Evolutionary conservation across 35 echinoderm and acorn worm species (phyloP).

Genomic region (Apostichopus californicus): DNA sequence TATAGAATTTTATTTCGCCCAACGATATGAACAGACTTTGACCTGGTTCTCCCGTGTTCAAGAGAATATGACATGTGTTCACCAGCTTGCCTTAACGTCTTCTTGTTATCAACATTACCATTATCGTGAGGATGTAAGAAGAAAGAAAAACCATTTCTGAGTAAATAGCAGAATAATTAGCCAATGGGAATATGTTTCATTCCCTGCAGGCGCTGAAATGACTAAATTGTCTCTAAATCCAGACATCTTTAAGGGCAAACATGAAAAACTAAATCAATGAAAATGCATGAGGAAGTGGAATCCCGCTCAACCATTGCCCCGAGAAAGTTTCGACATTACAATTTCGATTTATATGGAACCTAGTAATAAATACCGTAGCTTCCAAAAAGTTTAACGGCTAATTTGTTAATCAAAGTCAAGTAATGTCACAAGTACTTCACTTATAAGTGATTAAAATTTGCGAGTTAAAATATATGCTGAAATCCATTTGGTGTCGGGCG

Average conservation of each 20-base stretch:
- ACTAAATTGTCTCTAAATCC: not conserved
- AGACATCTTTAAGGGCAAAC: not conserved
- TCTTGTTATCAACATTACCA: too few species aligned
- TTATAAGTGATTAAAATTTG: too few species aligned
- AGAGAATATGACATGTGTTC: not conserved
- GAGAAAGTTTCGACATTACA: too few species aligned
- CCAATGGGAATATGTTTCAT: slow-evolving; percentile 13
- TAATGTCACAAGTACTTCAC: too few species aligned
- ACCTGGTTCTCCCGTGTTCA: not conserved
- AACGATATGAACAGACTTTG: not conserved
- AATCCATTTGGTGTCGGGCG: too few species aligned
- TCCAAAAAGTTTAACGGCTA: too few species aligned
- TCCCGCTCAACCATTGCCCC: not conserved
- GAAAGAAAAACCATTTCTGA: not conserved
- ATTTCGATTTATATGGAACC: too few species aligned
- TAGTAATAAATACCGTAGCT: too few species aligned
- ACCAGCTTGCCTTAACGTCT: not conserved
- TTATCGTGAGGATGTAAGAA: not conserved
- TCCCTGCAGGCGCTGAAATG: not conserved
- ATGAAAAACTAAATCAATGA: not conserved
- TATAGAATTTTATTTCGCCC: too few species aligned
- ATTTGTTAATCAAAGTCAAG: too few species aligned
- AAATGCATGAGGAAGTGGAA: not conserved
- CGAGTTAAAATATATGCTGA: too few species aligned
- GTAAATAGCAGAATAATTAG: not conserved